phyloP scores from a whole-genome alignment of 1,140 invertebrate genomes.

The Drosophila repletoides region DNA sequence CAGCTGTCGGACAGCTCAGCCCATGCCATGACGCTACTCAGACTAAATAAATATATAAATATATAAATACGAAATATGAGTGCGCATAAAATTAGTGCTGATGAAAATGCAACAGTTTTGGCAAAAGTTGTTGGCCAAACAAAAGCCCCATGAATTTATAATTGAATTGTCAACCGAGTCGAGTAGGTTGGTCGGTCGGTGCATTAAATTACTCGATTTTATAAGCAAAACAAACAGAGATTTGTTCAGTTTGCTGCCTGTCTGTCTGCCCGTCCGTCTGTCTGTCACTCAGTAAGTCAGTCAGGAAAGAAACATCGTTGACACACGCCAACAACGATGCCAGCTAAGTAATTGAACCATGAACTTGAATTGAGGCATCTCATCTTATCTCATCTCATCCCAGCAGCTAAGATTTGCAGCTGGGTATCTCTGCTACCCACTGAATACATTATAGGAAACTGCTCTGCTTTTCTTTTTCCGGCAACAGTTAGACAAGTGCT shows the following conservation, averaged over 20 bases:
- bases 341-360: slow-evolving; percentile 64
- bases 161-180: slow-evolving; percentile 14
- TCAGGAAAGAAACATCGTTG: neutral
- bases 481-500: neutral
- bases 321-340: slow-evolving; percentile 25
- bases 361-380: slow-evolving; percentile 67
- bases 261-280: neutral
- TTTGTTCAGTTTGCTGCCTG: slow-evolving; percentile 39
- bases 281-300: neutral
- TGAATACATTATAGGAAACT: neutral
- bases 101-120: slow-evolving; percentile 9
- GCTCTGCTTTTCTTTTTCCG: slow-evolving; percentile 1
- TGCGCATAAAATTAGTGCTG: slow-evolving; percentile 5
- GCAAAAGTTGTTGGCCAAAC: slow-evolving; percentile 14
- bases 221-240: slow-evolving; percentile 57
- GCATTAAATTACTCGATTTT: slow-evolving; percentile 53
- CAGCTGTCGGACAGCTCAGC: slow-evolving; percentile 22
- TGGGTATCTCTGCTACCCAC: neutral
- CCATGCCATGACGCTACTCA: neutral
- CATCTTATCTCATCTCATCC: neutral
- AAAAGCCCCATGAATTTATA: slow-evolving; percentile 20
- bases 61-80: slow-evolving; percentile 5
- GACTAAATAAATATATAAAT: slow-evolving; percentile 3
- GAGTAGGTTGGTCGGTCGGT: too few species aligned
- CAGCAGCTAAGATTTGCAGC: neutral